Evolutionary conservation across 2,888 invertebrate species (phyloP).

Genomic region (Cylindroiulus punctatus): DNA sequence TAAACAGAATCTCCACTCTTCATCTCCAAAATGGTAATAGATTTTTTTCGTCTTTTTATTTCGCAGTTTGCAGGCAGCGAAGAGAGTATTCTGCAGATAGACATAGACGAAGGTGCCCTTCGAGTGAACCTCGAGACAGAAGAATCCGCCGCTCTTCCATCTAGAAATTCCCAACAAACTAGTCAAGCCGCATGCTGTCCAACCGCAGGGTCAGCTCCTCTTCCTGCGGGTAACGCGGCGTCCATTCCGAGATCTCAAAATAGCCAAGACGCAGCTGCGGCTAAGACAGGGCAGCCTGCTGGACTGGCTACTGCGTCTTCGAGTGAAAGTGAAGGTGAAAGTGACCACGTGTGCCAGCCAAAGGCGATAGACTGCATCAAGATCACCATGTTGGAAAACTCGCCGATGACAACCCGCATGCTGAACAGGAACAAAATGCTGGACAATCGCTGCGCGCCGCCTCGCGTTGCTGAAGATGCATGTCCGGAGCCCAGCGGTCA

Average conservation of each 20-base stretch:
- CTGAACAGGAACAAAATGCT: neutral
- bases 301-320: neutral
- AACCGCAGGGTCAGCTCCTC: neutral
- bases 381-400: constrained; percentile 51
- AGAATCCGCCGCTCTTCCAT: neutral
- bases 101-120: constrained; percentile 69
- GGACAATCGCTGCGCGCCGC: neutral
- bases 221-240: neutral
- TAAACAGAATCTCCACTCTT: too few relatives aligned
- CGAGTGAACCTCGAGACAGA: neutral
- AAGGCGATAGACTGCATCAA: constrained; percentile 46
- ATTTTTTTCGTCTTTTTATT: constrained; percentile 69
- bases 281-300: neutral
- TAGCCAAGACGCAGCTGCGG: neutral
- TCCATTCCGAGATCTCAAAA: neutral
- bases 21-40: too few relatives aligned
- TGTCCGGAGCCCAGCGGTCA: too few relatives aligned
- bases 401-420: constrained; percentile 48
- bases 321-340: neutral
- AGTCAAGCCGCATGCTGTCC: constrained; percentile 28
- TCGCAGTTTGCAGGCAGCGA: constrained; percentile 83
- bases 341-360: neutral
- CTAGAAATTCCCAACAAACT: neutral
- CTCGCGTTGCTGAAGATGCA: too few relatives aligned
- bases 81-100: constrained; percentile 83